phyloP scores from a whole-genome alignment of 2,797 vertebrate species.

The Chelonia mydas region DNA sequence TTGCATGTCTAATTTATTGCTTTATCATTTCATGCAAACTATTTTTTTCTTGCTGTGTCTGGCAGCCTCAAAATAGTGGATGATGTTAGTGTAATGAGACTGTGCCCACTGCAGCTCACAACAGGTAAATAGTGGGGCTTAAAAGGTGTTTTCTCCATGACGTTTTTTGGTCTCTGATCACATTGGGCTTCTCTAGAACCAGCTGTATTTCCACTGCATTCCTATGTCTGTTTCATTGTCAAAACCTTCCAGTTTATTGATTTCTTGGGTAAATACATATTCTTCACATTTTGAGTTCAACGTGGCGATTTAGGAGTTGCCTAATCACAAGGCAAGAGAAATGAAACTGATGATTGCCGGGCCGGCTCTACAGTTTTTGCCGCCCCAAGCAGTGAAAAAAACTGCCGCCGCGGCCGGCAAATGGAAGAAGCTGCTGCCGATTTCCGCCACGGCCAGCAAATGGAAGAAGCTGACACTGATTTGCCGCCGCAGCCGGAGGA shows the following conservation, averaged over 20 bases:
- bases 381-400: too few species aligned
- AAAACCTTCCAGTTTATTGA: conserved; percentile 1
- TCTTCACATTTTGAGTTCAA: not conserved
- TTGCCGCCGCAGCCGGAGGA: too few species aligned
- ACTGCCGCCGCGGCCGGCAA: too few species aligned
- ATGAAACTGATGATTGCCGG: not conserved
- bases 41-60: not conserved
- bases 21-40: conserved; percentile 16
- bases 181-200: conserved; percentile 25
- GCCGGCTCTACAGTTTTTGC: too few species aligned
- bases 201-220: not conserved
- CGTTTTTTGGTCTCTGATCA: conserved; percentile 40
- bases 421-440: too few species aligned
- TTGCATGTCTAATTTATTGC: not conserved
- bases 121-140: not conserved
- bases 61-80: not conserved
- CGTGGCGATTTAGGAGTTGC: not conserved
- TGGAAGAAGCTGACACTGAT: too few species aligned
- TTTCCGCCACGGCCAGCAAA: too few species aligned
- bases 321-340: conserved; percentile 18
- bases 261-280: not conserved
- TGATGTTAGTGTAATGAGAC: not conserved
- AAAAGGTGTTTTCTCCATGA: not conserved
- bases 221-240: not conserved
- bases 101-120: not conserved